Evolutionary conservation across 2,113 vertebrate genomes (phyloP).

Genomic region (Cisticola juncidis): DNA sequence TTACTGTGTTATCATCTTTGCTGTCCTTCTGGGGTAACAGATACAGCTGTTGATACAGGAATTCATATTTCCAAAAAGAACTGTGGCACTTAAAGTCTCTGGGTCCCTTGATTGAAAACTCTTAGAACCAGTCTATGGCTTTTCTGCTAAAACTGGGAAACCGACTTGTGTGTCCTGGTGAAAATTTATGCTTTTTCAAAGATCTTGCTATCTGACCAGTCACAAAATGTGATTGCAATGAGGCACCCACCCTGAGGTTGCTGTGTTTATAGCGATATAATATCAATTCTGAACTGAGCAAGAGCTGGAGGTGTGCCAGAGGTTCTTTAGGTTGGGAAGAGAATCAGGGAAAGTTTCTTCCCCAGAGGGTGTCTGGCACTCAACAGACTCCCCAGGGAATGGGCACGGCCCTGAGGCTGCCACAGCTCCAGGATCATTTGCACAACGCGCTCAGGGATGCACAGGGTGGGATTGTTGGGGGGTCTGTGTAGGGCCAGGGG

Average conservation of each 20-base stretch:
- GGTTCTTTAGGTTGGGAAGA: not conserved
- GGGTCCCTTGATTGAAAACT: not conserved
- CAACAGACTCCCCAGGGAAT: not conserved
- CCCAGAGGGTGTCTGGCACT: accelerated
- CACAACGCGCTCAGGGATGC: not conserved
- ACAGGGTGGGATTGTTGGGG: not conserved
- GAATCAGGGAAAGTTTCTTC: not conserved
- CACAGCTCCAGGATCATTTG: not conserved
- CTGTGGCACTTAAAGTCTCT: not conserved
- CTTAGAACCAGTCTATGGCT: not conserved
- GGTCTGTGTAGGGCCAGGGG: not conserved
- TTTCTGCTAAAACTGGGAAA: not conserved
- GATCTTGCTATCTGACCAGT: not conserved
- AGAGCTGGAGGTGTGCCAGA: not conserved
- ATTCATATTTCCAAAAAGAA: not conserved
- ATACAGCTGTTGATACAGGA: not conserved
- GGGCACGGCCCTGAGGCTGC: accelerated
- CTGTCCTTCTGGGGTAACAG: not conserved
- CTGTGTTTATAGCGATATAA: not conserved
- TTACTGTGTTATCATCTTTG: not conserved
- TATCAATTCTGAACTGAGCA: not conserved
- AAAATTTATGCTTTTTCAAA: not conserved
- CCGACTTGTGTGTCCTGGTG: not conserved
- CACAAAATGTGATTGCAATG: not conserved
- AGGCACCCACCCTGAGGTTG: not conserved